Evolutionary conservation across 2,888 invertebrate species (phyloP), one percentile per base, ranked within the genome.

Genomic region (Dione vanillae): DNA sequence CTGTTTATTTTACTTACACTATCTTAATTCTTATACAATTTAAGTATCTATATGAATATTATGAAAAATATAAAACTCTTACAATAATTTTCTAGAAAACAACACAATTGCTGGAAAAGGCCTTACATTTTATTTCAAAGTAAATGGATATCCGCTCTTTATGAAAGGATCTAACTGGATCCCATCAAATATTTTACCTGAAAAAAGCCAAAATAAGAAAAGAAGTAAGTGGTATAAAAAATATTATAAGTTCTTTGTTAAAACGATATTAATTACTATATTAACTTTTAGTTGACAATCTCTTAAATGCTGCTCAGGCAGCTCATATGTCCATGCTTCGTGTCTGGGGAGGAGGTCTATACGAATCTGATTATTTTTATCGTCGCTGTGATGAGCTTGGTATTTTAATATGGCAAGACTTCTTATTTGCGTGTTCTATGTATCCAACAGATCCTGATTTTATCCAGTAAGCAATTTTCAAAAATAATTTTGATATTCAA

Each of bases 311-410:
- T 0, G 96, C 96, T 0, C 95, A 94, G 76, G 95, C 96, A 10
- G 95, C 96, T 0, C 95, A 99, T 83, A 98, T 98, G 97, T 97
- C 97, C 81, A 97, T 98, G 96, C 89, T 99, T 14, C 94, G 99
- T n/a, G 97, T 99, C 1, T 99, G 99, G 99, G 99, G 99, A 37
- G 99, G 99, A n/a, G 99, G 99, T 0, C 92, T 98, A 0, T 99
- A 99, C 82, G 99, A 99, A 84, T 96, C 96, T 0, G 97, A 99
- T 77, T 94, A 95, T 70, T 99, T 99, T 87, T 99, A 99, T 85
- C 93, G 96, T 74, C 85, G 96, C 45, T 97, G 98, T 68, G 99
- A 99, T 84, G 94, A 96, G 82, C 91, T 97, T 64, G 99, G 99
- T 0, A 96, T 99, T 59, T 93, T 99, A 80, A 96, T 99, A 68